A percentile compares a stretch with the other conserved stretches of the same genome.
phyloP scores from a whole-genome alignment of 2,113 vertebrate genomes.

The Electrona antarctica region DNA sequence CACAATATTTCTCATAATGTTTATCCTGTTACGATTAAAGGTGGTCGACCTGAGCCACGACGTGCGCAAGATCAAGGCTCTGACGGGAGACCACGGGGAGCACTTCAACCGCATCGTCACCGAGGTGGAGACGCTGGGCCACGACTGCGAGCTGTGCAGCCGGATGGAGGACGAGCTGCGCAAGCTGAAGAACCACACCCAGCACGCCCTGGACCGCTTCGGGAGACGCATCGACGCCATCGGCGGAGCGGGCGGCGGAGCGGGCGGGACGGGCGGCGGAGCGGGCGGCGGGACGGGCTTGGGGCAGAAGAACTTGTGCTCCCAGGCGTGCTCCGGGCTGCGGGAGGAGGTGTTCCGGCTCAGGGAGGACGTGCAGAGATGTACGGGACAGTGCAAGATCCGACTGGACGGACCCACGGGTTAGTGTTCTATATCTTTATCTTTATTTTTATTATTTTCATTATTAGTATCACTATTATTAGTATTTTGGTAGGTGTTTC shows the following conservation, averaged over 20 bases:
- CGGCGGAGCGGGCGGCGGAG: constrained; percentile 20
- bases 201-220: constrained; percentile 72
- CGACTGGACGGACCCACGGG: constrained; percentile 53
- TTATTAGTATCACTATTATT: no score
- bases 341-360: constrained; percentile 78
- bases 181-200: constrained; percentile 80
- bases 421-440: constrained; percentile 27
- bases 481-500: no score
- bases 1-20: not conserved
- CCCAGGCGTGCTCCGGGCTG: constrained; percentile 73
- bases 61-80: constrained; percentile 67
- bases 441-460: no score
- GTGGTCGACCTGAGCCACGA: constrained; percentile 80
- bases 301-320: constrained; percentile 67
- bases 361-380: constrained; percentile 78
- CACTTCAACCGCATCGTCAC: constrained; percentile 76
- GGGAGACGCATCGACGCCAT: constrained; percentile 69
- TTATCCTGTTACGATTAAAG: constrained; percentile 22
- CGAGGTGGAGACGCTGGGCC: constrained; percentile 70
- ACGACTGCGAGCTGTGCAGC: constrained; percentile 70
- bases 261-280: constrained; percentile 1
- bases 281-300: constrained; percentile 51
- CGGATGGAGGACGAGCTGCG: constrained; percentile 74
- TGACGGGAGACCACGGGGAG: constrained; percentile 74
- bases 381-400: constrained; percentile 59